Base-by-base conservation (phyloP, 2,797 vertebrate genomes). In the Crax fasciolata region DNA sequence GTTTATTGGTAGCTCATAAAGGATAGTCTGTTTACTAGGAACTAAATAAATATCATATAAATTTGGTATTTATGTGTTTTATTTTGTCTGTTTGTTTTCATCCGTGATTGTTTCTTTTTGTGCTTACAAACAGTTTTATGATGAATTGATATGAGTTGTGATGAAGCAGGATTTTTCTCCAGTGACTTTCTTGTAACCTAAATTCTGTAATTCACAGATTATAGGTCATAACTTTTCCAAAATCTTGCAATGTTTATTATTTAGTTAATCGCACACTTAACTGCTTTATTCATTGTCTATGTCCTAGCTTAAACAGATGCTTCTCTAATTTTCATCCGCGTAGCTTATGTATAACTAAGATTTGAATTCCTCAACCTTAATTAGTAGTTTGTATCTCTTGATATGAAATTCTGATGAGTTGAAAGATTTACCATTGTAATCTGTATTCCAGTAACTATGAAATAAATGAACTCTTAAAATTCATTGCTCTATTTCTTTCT, bases 391-490 rank as follows among this genome's bases (percentile, higher is more conserved):
- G n/a, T 90, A 54, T 59, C n/a, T 75, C 70, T 88, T 92, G 41
- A 30, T 46, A 58, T 43, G 54, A 87, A 93, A 80, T 94, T 93
- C 61, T 81, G 54, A 92, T 87, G 43, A 92, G 41, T 25, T 77
- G 35, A 82, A 90, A 71, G 54, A 52, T 49, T 89, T 87, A 9
- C 70, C 46, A 32, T 41, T 87, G 57, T 92, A 80, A 83, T 92
- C 41, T 90, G 52, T 93, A 32, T 55, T 39, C 14, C 43, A 84
- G 65, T 6, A 2, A 85, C 81, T 80, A n/a, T 35, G 66, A 92
- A 96, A 93, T 89, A 97, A 95, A 95, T 46, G 21, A 86, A 73
- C 71, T 94, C 63, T 84, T 76, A 75, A 93, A 93, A 39, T 83
- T 83, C 51, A 30, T 43, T 94, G 30, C 44, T 82, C 32, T 77